phyloP scores from a whole-genome alignment of 2,888 invertebrate species.

The Drosophila emarginata region DNA sequence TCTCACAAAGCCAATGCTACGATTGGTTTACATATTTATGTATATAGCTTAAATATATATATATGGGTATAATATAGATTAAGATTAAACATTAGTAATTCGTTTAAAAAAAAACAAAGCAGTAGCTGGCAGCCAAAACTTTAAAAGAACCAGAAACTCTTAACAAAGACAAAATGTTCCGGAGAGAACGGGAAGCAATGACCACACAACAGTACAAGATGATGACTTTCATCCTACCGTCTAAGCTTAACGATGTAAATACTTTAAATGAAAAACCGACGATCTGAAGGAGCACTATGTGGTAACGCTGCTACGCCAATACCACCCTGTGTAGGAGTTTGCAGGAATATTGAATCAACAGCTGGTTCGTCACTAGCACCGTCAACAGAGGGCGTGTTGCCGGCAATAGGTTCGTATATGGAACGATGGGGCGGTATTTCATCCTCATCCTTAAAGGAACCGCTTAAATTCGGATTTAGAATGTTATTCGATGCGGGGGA shows the following conservation, averaged over 20 bases:
- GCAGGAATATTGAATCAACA: constrained; percentile 77
- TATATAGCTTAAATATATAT: constrained; percentile 23
- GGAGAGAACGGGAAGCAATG: constrained; percentile 5
- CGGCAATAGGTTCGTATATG: constrained; percentile 80
- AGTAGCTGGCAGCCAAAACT: constrained; percentile 61
- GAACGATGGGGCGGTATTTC: constrained; percentile 76
- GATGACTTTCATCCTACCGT: constrained; percentile 22
- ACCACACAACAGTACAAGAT: neutral
- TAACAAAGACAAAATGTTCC: constrained; percentile 10
- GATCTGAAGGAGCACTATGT: constrained; percentile 43
- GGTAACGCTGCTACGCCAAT: constrained; percentile 82
- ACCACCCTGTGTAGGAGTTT: constrained; percentile 80
- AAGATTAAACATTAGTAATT: constrained; percentile 72
- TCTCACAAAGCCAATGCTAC: constrained; percentile 11
- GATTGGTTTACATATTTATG: constrained; percentile 18
- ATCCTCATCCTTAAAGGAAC: constrained; percentile 81
- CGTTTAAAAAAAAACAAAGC: constrained; percentile 70
- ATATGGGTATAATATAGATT: constrained; percentile 37
- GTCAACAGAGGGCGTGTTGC: constrained; percentile 42
- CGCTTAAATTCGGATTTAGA: constrained; percentile 82
- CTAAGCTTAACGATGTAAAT: constrained; percentile 6
- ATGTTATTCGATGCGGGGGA: constrained; percentile 81
- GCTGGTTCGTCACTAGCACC: constrained; percentile 15
- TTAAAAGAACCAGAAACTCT: constrained; percentile 44
- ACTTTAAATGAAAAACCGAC: constrained; percentile 67